A percentile compares a stretch with the other conserved stretches of the same genome.
phyloP scores from a whole-genome alignment of 2,888 invertebrate species.

The Ennomos quercinarius region DNA sequence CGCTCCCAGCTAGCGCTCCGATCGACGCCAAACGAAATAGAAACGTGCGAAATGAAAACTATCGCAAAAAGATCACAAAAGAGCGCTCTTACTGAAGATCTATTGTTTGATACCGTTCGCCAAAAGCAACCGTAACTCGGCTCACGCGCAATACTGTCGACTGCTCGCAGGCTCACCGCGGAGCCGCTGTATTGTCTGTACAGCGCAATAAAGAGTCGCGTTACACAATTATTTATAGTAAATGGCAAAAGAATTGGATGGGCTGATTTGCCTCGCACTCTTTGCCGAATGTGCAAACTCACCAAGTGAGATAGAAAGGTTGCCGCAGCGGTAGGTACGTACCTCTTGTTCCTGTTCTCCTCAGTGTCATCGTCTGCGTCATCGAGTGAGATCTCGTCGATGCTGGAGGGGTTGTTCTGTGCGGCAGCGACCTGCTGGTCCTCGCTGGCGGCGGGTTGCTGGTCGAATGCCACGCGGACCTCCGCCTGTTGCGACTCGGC shows the following conservation, averaged over 20 bases:
- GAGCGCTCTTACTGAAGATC: constrained; percentile 39
- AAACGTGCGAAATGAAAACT: constrained; percentile 69
- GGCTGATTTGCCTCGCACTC: neutral
- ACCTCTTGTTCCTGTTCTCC: constrained; percentile 93
- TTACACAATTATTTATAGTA: neutral
- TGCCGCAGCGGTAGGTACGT: constrained; percentile 45
- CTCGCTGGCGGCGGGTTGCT: constrained; percentile 64
- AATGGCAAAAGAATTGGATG: neutral
- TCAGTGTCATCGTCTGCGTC: constrained; percentile 89
- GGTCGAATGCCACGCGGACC: constrained; percentile 86
- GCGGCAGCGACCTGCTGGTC: constrained; percentile 84
- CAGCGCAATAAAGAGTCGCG: neutral
- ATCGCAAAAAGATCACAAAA: constrained; percentile 59
- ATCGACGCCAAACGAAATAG: constrained; percentile 53
- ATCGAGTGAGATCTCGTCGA: constrained; percentile 89
- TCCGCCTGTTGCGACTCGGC: constrained; percentile 87
- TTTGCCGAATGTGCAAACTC: neutral
- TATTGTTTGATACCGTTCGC: constrained; percentile 43
- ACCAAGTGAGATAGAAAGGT: too few relatives aligned
- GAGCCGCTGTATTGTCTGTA: neutral
- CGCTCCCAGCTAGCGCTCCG: constrained; percentile 34
- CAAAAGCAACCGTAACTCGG: constrained; percentile 6
- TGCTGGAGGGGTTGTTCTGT: constrained; percentile 86
- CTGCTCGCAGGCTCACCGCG: neutral
- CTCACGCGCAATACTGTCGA: constrained; percentile 9